Conservation (phyloP, 1,140 invertebrate genomes). For the Drosophila ficusphila region DNA sequence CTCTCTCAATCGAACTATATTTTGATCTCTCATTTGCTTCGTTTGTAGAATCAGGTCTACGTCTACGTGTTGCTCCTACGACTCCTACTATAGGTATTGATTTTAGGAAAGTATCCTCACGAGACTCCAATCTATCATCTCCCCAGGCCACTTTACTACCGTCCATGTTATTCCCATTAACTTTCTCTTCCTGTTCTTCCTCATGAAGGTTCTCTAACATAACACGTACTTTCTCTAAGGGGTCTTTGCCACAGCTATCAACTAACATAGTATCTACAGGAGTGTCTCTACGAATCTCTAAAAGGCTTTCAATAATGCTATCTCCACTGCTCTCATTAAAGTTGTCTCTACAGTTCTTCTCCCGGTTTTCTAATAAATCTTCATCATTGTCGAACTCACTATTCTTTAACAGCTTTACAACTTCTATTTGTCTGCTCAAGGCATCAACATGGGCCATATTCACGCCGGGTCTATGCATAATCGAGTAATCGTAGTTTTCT, state of each 20-base stretch:
- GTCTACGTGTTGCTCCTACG: neutral
- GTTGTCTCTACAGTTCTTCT: neutral
- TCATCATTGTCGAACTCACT: neutral
- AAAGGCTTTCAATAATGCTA: neutral
- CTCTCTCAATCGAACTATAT: conserved; percentile 2
- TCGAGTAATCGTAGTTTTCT: neutral
- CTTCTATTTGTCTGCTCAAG: neutral
- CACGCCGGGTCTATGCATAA: too few relatives aligned
- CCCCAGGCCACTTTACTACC: conserved; percentile 3
- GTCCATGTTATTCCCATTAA: neutral
- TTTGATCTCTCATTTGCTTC: neutral
- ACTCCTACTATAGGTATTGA: too few relatives aligned
- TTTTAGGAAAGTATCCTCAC: too few relatives aligned
- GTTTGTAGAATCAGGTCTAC: conserved; percentile 6
- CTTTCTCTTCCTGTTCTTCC: neutral
- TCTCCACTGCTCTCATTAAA: neutral
- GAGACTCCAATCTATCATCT: neutral
- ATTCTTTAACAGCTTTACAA: neutral
- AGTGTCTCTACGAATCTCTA: neutral
- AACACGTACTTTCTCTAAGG: neutral
- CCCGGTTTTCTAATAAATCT: neutral
- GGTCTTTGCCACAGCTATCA: neutral
- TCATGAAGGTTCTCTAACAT: neutral
- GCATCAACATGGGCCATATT: too few relatives aligned
- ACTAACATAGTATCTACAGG: neutral